Evolutionary conservation across 2,113 vertebrate genomes (phyloP), one percentile per base, ranked within the genome.

Genomic region (Apteryx owenii): DNA sequence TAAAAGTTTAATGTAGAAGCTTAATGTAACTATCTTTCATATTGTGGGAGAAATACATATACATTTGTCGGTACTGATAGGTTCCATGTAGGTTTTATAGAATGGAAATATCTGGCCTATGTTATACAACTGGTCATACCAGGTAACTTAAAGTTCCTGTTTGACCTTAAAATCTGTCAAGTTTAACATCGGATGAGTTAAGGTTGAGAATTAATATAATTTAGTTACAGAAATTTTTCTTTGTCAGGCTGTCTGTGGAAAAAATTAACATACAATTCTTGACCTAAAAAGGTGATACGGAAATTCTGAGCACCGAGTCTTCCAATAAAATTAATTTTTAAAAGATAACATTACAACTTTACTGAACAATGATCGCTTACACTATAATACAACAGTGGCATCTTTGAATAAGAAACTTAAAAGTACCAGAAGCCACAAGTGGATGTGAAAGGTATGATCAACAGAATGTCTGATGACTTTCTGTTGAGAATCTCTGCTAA

Each of bases 321-420:
- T 80, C 25, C 50, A 62, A 31, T 65, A 77, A 42, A 69, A 21
- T 46, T 58, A 28, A 14, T 76, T 89, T 29, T 4, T 16, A 56
- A 33, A 75, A 89, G 6, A 26, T 31, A 10, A 7, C 48, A 29
- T 7, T 54, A 42, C 51, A 68, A 11, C 10, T 68, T 81, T 60
- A 31, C 36, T 71, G 65, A 89, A 25, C 9, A 48, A 0, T 88
- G 83, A 8, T 38, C 90, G 17, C 25, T 28, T 77, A 2, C 10
- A 8, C 22, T 12, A 5, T 40, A 51, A n/a, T 22, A 17, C 15
- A 65, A 4, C 25, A 56, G 0, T 0, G 3, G 4, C 53, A n/a
- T 36, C 26, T 84, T 80, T 61, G 28, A 68, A 31, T 51, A 73
- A 75, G 23, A 61, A 88, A 69, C 15, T 51, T 65, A 29, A 75